phyloP scores from a whole-genome alignment of 2,888 invertebrate species.

The Mimas tiliae region DNA sequence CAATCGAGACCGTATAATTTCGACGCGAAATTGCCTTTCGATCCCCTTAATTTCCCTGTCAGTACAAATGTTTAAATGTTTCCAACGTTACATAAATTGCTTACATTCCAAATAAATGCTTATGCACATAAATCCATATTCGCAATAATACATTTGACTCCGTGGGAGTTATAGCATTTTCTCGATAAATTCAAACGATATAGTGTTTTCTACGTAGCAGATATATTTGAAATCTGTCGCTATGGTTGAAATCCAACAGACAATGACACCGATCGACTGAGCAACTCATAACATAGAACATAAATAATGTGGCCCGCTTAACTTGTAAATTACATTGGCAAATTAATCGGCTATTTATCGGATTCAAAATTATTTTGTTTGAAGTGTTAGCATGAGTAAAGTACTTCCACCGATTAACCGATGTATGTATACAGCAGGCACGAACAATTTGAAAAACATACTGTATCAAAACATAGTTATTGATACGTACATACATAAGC shows the following conservation, averaged over 20 bases:
- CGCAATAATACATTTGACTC: slow-evolving; percentile 41
- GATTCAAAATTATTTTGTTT: no score
- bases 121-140: slow-evolving; percentile 50
- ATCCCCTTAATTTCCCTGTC: slow-evolving; percentile 28
- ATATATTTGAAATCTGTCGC: background rate
- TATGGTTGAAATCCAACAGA: background rate
- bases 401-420: no score
- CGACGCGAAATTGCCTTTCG: slow-evolving; percentile 23
- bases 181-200: background rate
- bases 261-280: background rate
- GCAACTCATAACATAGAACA: background rate
- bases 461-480: no score
- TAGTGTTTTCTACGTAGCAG: background rate
- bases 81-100: slow-evolving; percentile 41
- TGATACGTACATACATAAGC: no score
- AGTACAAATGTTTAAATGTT: slow-evolving; percentile 44
- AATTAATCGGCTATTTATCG: background rate
- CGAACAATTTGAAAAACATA: background rate
- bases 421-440: no score
- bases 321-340: no score
- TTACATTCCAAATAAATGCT: slow-evolving; percentile 49
- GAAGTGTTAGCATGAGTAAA: no score
- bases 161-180: slow-evolving; percentile 38
- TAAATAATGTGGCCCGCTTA: background rate
- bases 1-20: slow-evolving; percentile 9